Conservation (phyloP, 2,797 vertebrate genomes). For the Schizopygopsis pylzovi region DNA sequence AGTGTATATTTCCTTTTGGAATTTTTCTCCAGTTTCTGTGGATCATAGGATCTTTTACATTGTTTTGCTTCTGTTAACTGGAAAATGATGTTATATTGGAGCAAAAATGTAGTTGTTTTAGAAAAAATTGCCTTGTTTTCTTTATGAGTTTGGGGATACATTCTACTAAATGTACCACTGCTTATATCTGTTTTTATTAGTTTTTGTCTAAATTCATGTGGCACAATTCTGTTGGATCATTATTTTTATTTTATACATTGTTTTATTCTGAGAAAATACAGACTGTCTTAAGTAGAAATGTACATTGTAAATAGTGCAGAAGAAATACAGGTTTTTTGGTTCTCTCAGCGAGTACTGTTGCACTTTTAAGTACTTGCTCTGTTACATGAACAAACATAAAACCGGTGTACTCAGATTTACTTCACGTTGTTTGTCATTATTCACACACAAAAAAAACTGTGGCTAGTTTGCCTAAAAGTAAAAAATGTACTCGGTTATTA, state of each 20-base stretch:
- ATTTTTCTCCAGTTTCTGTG: not conserved
- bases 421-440: not conserved
- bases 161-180: not conserved
- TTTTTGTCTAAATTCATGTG: not conserved
- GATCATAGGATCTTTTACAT: not conserved
- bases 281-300: not conserved
- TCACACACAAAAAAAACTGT: not conserved
- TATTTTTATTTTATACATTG: not conserved
- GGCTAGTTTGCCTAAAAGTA: not conserved
- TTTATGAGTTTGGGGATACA: not conserved
- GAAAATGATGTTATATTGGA: constrained; percentile 2
- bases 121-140: not conserved
- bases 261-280: constrained; percentile 6
- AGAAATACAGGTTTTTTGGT: not conserved
- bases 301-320: constrained; percentile 5
- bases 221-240: not conserved
- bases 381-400: constrained; percentile 26
- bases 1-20: not conserved
- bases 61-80: not conserved
- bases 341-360: not conserved
- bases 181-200: not conserved
- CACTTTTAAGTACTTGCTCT: constrained; percentile 21
- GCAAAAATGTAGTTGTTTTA: not conserved
- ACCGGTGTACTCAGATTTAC: not conserved
- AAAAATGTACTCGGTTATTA: not conserved